phyloP scores from a whole-genome alignment of 2,113 vertebrate genomes.

The Sylvietta virens region DNA sequence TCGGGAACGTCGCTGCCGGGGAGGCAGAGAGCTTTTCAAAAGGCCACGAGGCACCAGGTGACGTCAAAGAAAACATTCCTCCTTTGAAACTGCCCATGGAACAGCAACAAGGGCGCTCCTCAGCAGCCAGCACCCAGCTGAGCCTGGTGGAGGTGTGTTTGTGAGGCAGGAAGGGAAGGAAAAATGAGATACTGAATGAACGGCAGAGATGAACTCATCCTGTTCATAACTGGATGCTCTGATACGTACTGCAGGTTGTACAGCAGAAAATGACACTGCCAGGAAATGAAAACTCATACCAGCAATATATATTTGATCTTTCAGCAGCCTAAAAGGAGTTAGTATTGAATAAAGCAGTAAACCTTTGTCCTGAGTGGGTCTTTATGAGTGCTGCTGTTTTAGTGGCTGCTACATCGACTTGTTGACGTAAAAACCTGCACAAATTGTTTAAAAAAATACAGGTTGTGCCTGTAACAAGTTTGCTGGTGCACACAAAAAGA shows the following conservation, averaged over 20 bases:
- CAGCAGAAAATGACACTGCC: background rate
- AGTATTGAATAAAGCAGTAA: background rate
- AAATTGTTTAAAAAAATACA: rapidly evolving
- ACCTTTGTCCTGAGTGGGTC: background rate
- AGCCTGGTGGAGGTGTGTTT: background rate
- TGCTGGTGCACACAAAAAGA: background rate
- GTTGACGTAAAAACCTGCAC: background rate
- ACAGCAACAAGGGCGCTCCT: background rate
- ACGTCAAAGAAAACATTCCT: background rate
- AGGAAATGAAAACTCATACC: background rate
- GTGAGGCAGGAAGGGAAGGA: background rate
- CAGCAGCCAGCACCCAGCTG: background rate
- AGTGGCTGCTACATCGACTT: rapidly evolving
- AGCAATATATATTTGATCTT: background rate
- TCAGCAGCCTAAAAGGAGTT: background rate
- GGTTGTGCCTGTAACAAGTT: background rate
- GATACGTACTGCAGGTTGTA: background rate
- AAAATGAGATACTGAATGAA: background rate
- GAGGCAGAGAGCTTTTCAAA: background rate
- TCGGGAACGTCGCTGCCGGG: background rate
- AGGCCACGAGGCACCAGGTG: background rate
- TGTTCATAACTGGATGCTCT: background rate
- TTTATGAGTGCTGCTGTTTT: background rate
- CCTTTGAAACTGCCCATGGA: background rate
- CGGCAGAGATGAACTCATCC: background rate